Evolutionary conservation across 2,888 invertebrate species (phyloP), one percentile per base, ranked within the genome.

Genomic region (Galerucella nymphaeae): DNA sequence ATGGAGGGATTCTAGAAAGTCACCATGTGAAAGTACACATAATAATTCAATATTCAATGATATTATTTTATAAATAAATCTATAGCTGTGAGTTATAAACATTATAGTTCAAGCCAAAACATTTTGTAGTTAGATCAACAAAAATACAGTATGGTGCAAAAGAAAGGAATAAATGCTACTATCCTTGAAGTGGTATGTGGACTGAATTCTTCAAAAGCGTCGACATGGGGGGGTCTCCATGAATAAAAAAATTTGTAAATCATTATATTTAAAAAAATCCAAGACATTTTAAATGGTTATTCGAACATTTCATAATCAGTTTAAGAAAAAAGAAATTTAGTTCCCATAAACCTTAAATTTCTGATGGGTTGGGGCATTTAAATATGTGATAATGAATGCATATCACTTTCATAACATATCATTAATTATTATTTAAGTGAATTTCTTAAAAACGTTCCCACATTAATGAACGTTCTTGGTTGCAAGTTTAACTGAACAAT

Each of bases 241-340:
- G n/a, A n/a, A n/a, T n/a, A n/a, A n/a, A n/a, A n/a, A n/a, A n/a
- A n/a, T n/a, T n/a, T n/a, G n/a, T n/a, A n/a, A n/a, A n/a, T n/a
- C n/a, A n/a, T n/a, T n/a, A 53, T 50, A 9, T 45, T 11, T 45
- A 1, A 45, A 45, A 14, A 16, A 16, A 50, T 14, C 9, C 16
- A n/a, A 14, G 16, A 53, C 2, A 53, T 9, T 16, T 53, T 53
- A 11, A 53, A 53, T 48, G 48, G 48, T 14, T 48, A 5, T 30
- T 30, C 4, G 6, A 8, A 48, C 3, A 53, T 53, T 53, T 53
- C 18, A 10, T 18, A 53, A 18, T 53, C 11, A 53, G 18, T 53
- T 10, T 53, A 48, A 18, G n/a, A 13, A 14, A 53, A 53, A 53
- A 53, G 53, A 53, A 53, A 53, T 53, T 53, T 18, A 53, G 53